Evolutionary conservation across 2,888 invertebrate genomes (phyloP).

Genomic region (Augiades crinisus): DNA sequence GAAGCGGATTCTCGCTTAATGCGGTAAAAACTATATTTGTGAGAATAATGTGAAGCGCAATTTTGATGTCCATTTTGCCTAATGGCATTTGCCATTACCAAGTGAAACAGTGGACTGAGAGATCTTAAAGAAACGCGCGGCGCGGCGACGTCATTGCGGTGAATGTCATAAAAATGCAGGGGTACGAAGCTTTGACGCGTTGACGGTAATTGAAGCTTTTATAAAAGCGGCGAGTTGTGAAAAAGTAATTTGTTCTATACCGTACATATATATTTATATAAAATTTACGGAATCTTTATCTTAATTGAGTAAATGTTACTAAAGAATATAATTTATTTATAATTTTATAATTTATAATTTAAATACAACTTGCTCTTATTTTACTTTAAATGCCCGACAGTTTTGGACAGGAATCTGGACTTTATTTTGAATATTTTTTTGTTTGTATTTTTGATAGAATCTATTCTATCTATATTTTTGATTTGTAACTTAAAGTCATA

Average conservation of each 20-base stretch:
- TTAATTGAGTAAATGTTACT: too few species aligned
- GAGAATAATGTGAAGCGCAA: constrained; percentile 11
- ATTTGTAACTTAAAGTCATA: too few species aligned
- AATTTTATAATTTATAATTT: too few species aligned
- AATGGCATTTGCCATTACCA: constrained; percentile 20
- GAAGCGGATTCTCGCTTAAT: constrained; percentile 54
- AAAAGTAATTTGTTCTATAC: neutral
- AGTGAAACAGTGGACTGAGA: constrained; percentile 18
- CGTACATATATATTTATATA: neutral
- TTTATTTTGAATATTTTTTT: too few species aligned
- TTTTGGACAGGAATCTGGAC: too few species aligned
- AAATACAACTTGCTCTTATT: too few species aligned
- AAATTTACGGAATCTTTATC: neutral
- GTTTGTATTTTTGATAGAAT: too few species aligned
- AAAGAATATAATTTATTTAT: neutral
- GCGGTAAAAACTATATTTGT: constrained; percentile 39
- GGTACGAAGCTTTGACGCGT: constrained; percentile 10
- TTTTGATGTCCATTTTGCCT: constrained; percentile 25
- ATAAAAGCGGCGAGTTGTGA: neutral
- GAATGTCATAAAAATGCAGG: constrained; percentile 22
- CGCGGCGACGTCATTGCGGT: constrained; percentile 11
- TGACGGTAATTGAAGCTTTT: constrained; percentile 9
- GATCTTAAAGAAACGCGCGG: constrained; percentile 19
- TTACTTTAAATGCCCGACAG: too few species aligned
- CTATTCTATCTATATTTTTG: too few species aligned